Evolutionary conservation across 2,113 vertebrate genomes (phyloP), one percentile per base, ranked within the genome.

Genomic region (Elaphurus davidianus): DNA sequence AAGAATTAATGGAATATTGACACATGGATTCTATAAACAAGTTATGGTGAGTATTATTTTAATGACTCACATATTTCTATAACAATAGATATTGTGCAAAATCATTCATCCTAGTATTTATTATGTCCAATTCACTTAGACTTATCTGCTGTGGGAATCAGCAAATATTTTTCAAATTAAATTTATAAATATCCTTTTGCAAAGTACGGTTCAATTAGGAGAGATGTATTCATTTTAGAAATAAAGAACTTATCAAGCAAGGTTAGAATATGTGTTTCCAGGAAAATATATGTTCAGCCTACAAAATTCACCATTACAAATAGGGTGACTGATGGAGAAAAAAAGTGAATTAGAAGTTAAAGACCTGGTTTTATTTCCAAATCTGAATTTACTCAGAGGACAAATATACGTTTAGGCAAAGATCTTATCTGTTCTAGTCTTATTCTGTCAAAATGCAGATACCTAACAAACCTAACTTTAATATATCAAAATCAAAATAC

Each of bases 111-210:
- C 4, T 17, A 67, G 27, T 78, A 94, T 25, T 71, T 76, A 86
- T 79, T 83, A 90, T 28, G 21, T 86, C 4, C 19, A 30, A 50
- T 30, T 74, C 83, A 43, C 11, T 12, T 11, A 60, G 47, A 96
- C 92, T 90, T 79, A 55, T 76, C 5, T 87, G 11, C 6, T 78
- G 12, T 52, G n/a, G 14, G 13, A 87, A 81, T 89, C 5, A 55
- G 74, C 40, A 94, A 85, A 50, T 95, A 90, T 23, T 95, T 16
- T 74, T 91, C 85, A 91, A 92, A 43, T 40, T 92, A 71, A 92
- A 64, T 88, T 74, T 64, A 71, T 7, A 88, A 90, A 85, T n/a
- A 40, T 86, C 23, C 82, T 30, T 92, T 94, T 97, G 85, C 28
- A 86, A 87, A 95, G 17, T 25, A 62, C 21, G 21, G 86, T 71